These are phyloP conservation scores for Napeogenes inachia DNA, from an alignment of 2,888 invertebrate species.

Conservation along the genomic window DNA sequence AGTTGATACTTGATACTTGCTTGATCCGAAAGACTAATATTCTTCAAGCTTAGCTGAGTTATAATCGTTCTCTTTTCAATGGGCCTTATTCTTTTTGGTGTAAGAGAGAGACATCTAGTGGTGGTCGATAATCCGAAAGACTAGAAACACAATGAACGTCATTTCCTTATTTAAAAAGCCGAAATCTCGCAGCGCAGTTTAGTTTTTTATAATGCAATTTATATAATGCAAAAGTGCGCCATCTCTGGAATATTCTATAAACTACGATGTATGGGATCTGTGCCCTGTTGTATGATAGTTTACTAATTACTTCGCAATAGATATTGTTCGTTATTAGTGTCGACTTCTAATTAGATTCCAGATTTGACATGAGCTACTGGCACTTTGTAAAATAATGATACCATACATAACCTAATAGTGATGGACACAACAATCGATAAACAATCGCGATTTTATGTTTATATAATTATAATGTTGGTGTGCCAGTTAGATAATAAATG, in stretches of 20 bases:
- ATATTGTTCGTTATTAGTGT: too few species aligned
- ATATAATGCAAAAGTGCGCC: constrained; percentile 39
- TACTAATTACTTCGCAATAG: not conserved
- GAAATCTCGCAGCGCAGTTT: constrained; percentile 48
- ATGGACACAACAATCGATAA: too few species aligned
- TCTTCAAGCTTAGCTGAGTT: constrained; percentile 48
- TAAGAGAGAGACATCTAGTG: constrained; percentile 46
- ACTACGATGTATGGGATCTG: constrained; percentile 7
- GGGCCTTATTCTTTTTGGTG: constrained; percentile 4
- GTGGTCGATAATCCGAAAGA: constrained; percentile 50
- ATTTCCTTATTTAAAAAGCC: constrained; percentile 66
- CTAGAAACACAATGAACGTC: constrained; percentile 63
- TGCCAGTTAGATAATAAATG: too few species aligned
- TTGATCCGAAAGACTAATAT: constrained; percentile 71
- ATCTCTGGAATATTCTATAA: constrained; percentile 41
- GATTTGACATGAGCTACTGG: too few species aligned
- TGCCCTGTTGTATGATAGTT: not conserved
- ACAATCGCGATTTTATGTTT: too few species aligned
- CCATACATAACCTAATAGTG: too few species aligned
- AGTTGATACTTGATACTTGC: constrained; percentile 34
- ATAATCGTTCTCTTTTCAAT: constrained; percentile 43
- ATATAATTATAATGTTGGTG: too few species aligned
- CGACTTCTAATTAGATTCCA: too few species aligned
- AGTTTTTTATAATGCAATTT: constrained; percentile 51
- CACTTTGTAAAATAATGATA: too few species aligned